Conservation (phyloP, 2,113 vertebrate species). For the Tichodroma muraria region DNA sequence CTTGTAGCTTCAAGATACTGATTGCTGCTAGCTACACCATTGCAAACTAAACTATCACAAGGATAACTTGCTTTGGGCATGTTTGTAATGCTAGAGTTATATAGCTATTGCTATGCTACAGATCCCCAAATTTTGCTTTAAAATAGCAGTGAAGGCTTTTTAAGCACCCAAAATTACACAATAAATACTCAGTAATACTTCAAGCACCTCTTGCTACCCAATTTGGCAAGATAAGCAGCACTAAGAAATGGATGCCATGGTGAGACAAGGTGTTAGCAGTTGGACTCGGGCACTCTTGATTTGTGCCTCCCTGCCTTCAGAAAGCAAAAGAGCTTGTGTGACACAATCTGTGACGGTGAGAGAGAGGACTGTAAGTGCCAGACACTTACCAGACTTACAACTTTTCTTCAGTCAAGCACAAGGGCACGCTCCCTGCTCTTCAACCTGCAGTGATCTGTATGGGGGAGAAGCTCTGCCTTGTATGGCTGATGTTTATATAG, state of each 20-base stretch:
- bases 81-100: constrained; percentile 15
- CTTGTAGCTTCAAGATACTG: neutral
- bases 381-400: neutral
- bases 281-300: neutral
- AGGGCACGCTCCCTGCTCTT: neutral
- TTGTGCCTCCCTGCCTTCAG: neutral
- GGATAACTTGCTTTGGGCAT: neutral
- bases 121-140: constrained; percentile 35
- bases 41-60: neutral
- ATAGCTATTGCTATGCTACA: constrained; percentile 40
- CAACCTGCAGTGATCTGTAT: neutral
- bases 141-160: constrained; percentile 10
- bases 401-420: neutral
- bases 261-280: neutral
- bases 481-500: neutral
- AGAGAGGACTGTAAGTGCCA: neutral
- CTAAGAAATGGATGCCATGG: neutral
- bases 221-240: constrained; percentile 9
- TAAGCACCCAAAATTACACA: constrained; percentile 33
- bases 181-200: constrained; percentile 22
- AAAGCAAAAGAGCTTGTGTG: neutral
- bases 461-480: neutral
- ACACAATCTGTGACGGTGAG: neutral
- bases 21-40: neutral
- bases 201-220: constrained; percentile 32